phyloP scores from a whole-genome alignment of 2,113 vertebrate species.

The Bufo gargarizans region DNA sequence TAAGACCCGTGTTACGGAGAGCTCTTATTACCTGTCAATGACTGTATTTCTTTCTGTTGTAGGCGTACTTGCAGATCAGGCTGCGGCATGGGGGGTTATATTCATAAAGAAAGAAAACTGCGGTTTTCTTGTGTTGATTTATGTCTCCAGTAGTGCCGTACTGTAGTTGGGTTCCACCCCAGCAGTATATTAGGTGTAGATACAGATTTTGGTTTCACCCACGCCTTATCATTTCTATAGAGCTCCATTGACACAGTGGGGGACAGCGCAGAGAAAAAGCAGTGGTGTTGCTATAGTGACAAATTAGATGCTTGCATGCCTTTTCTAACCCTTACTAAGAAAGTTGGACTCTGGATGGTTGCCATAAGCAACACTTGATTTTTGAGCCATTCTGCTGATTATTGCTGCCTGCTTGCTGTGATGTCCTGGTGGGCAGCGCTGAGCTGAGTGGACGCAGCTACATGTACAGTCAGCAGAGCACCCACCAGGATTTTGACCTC shows the following conservation, averaged over 20 bases:
- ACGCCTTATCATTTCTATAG: conserved; percentile 6
- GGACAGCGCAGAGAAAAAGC: conserved; percentile 1
- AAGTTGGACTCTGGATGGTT: not conserved
- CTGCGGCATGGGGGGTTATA: not conserved
- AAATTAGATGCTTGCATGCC: not conserved
- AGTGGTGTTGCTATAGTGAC: not conserved
- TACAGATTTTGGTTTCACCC: conserved; percentile 10
- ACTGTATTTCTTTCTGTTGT: not conserved
- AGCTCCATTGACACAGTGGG: conserved; percentile 7
- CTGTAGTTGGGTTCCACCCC: not conserved
- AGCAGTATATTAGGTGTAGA: not conserved
- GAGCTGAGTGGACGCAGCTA: too few relatives aligned
- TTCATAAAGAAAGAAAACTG: not conserved
- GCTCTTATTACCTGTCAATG: not conserved
- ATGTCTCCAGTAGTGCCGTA: not conserved
- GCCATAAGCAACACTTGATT: not conserved
- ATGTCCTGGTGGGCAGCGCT: too few relatives aligned
- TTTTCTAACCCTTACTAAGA: not conserved
- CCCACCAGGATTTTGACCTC: too few relatives aligned
- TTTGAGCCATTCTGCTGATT: not conserved
- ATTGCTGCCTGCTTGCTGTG: too few relatives aligned
- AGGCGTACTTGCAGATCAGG: not conserved
- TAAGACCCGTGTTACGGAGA: too few relatives aligned
- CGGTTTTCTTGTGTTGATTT: not conserved
- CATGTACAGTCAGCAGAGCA: too few relatives aligned